phyloP scores from a whole-genome alignment of 2,113 vertebrate genomes.

The Probosciger aterrimus region DNA sequence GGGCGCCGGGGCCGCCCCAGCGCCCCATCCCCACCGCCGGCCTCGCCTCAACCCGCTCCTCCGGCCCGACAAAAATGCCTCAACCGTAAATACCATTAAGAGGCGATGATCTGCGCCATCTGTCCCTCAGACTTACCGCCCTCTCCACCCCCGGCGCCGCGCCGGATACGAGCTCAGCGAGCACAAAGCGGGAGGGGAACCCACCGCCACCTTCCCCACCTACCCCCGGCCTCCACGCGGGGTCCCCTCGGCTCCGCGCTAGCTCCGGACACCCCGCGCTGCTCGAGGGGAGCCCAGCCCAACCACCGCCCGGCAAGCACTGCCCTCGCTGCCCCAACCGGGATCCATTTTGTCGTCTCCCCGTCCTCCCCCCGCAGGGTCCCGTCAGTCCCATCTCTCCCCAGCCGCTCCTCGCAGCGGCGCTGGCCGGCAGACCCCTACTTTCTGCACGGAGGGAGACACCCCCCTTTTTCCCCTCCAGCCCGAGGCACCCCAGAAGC shows the following conservation, averaged over 20 bases:
- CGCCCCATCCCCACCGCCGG: not conserved
- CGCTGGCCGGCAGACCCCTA: not conserved
- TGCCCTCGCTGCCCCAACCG: not conserved
- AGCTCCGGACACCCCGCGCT: not conserved
- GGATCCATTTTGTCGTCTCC: not conserved
- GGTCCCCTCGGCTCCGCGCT: not conserved
- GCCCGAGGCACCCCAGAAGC: not conserved
- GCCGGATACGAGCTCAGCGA: not conserved
- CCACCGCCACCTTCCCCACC: not conserved
- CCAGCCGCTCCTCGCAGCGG: not conserved
- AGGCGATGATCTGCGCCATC: conserved; percentile 49
- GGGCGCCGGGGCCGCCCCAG: not conserved
- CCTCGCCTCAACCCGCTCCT: not conserved
- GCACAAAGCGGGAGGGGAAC: not conserved
- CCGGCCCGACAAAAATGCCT: not conserved
- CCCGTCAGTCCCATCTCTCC: not conserved
- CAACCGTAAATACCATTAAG: conserved; percentile 32
- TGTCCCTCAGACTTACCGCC: conserved; percentile 45
- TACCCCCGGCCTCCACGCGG: not conserved
- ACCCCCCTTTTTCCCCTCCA: not conserved
- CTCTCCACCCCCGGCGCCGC: not conserved
- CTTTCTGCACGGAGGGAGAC: not conserved
- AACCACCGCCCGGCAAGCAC: not conserved
- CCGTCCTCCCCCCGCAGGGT: not conserved
- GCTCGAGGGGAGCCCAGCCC: not conserved